Evolutionary conservation across 2,797 vertebrate genomes (phyloP).

Genomic region (Uromys caudimaculatus): DNA sequence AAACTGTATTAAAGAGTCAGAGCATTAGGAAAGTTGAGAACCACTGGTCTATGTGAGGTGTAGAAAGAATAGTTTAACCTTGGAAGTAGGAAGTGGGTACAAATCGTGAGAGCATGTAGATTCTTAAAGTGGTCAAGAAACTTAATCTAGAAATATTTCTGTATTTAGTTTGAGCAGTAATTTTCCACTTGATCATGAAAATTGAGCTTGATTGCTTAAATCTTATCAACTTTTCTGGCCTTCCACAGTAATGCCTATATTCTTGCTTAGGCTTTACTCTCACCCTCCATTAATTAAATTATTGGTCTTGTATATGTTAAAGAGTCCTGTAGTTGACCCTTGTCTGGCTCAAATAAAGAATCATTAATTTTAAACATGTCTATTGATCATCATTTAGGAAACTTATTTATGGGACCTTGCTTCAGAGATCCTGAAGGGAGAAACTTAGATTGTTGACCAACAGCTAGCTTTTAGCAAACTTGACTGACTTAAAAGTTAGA

Average conservation of each 20-base stretch:
- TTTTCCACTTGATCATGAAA: background rate
- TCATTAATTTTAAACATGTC: background rate
- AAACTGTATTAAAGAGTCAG: background rate
- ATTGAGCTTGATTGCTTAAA: background rate
- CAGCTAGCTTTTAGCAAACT: background rate
- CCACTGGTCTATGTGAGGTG: background rate
- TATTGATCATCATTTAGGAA: background rate
- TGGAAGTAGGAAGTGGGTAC: background rate
- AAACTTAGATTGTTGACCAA: background rate
- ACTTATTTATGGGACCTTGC: background rate
- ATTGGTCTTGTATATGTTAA: background rate
- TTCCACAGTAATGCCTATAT: background rate
- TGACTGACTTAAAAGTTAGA: background rate
- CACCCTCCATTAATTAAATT: background rate
- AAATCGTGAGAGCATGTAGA: background rate
- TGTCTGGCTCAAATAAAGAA: background rate
- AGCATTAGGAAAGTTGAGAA: background rate
- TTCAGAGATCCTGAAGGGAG: background rate
- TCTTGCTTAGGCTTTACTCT: background rate
- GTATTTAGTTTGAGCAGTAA: background rate
- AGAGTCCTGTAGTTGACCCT: background rate
- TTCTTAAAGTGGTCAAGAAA: background rate
- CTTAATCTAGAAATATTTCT: conserved; percentile 35
- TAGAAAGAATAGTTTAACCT: conserved; percentile 35
- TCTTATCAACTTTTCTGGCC: conserved; percentile 14